Evolutionary conservation across 2,888 invertebrate genomes (phyloP).

Genomic region (Uropetala carovei): DNA sequence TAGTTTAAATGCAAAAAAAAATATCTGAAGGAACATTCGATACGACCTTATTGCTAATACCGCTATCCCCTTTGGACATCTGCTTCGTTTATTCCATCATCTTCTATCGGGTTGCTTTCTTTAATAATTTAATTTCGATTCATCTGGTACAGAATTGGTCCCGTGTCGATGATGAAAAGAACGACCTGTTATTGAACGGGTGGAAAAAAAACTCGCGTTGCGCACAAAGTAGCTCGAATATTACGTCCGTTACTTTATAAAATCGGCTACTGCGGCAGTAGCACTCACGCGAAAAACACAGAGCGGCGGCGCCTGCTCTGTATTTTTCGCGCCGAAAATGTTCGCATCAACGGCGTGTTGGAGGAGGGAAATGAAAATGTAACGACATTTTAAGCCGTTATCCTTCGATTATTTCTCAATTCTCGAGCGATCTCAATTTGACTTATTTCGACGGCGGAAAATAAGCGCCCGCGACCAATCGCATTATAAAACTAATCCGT

Average conservation of each 20-base stretch:
- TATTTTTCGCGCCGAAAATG: conserved; percentile 19
- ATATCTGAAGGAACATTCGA: too few species aligned
- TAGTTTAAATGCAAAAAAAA: too few species aligned
- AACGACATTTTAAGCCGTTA: not conserved
- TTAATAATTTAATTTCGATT: too few species aligned
- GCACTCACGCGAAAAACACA: not conserved
- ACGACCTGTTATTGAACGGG: not conserved
- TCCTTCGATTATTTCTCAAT: not conserved
- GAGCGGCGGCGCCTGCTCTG: not conserved
- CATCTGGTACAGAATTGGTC: too few species aligned
- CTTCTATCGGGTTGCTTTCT: too few species aligned
- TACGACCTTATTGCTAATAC: too few species aligned
- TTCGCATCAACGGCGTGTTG: not conserved
- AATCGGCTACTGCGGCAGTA: not conserved
- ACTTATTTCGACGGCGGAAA: not conserved
- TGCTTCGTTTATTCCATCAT: too few species aligned
- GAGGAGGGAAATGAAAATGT: not conserved
- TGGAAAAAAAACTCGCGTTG: not conserved
- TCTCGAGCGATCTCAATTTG: not conserved
- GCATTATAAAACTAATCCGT: not conserved
- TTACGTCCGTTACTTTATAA: not conserved
- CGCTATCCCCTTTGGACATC: too few species aligned
- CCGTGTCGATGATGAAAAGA: too few species aligned
- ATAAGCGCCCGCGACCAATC: not conserved
- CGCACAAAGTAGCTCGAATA: not conserved